Evolutionary conservation across 1,140 invertebrate genomes (phyloP).

Genomic region (Gonatopus flavifemur): DNA sequence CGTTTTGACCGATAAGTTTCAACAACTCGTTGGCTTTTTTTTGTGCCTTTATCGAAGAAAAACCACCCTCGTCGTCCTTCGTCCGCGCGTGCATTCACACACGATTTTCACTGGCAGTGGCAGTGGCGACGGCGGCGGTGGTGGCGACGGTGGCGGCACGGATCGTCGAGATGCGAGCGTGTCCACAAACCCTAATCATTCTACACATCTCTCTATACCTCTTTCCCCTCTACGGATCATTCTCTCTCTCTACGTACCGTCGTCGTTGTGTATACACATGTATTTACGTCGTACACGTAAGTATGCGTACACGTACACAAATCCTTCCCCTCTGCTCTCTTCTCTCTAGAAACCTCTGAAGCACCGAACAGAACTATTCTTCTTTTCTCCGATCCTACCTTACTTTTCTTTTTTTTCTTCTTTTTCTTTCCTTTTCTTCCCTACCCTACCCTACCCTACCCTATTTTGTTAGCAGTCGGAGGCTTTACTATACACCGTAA

Average conservation of each 20-base stretch:
- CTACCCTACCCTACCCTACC: conserved; percentile 16
- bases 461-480: conserved; percentile 18
- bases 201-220: conserved; percentile 33
- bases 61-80: conserved; percentile 26
- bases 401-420: conserved; percentile 13
- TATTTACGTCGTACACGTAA: too few species aligned
- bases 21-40: conserved; percentile 18
- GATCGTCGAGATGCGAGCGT: conserved; percentile 41
- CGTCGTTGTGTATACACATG: too few species aligned
- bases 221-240: conserved; percentile 14
- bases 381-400: conserved; percentile 17
- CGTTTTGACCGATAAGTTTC: conserved; percentile 7
- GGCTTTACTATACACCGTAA: conserved; percentile 9
- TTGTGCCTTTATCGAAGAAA: conserved; percentile 32
- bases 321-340: conserved; percentile 7
- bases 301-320: too few species aligned
- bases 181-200: conserved; percentile 44
- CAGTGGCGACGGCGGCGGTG: conserved; percentile 24
- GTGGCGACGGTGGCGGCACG: conserved; percentile 26
- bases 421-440: conserved; percentile 2
- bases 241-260: not conserved
- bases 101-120: conserved; percentile 42
- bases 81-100: conserved; percentile 36
- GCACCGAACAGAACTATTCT: conserved; percentile 21
- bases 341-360: too few species aligned